Evolutionary conservation across 1,140 invertebrate species (phyloP).

Genomic region (Augochlora pura): DNA sequence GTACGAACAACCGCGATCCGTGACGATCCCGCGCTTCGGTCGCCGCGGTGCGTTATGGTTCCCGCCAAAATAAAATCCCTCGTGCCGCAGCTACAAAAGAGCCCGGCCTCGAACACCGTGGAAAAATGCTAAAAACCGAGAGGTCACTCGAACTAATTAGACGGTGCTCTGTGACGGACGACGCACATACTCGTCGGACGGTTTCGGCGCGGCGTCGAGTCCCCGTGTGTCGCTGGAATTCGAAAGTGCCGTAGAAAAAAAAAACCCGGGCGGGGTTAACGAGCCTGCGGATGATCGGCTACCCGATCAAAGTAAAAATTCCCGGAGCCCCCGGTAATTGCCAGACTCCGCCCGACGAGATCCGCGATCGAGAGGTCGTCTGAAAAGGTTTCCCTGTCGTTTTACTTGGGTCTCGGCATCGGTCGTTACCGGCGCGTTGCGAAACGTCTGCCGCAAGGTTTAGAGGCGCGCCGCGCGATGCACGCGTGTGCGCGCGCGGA

Average conservation of each 20-base stretch:
- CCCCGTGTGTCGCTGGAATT: neutral
- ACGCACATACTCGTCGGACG: neutral
- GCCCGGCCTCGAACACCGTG: too few relatives aligned
- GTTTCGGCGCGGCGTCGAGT: too few relatives aligned
- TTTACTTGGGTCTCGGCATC: neutral
- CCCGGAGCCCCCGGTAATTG: conserved; percentile 28
- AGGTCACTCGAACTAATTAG: neutral
- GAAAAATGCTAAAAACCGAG: neutral
- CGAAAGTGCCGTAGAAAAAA: neutral
- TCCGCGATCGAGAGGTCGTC: conserved; percentile 20
- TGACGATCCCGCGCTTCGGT: too few relatives aligned
- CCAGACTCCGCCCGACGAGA: neutral
- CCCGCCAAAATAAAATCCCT: too few relatives aligned
- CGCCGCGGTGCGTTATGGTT: too few relatives aligned
- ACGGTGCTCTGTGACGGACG: neutral
- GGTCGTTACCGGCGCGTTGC: conserved; percentile 24
- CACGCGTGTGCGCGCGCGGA: too few relatives aligned
- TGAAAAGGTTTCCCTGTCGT: conserved; percentile 35
- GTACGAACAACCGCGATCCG: too few relatives aligned
- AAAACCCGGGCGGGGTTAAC: conserved; percentile 12
- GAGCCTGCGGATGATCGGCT: conserved; percentile 26
- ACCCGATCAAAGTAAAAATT: conserved; percentile 40
- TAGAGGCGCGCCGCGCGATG: neutral
- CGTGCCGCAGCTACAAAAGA: too few relatives aligned
- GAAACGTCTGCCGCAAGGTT: conserved; percentile 33